Evolutionary conservation across 1,140 invertebrate genomes (phyloP).

Genomic region (Samia ricini): DNA sequence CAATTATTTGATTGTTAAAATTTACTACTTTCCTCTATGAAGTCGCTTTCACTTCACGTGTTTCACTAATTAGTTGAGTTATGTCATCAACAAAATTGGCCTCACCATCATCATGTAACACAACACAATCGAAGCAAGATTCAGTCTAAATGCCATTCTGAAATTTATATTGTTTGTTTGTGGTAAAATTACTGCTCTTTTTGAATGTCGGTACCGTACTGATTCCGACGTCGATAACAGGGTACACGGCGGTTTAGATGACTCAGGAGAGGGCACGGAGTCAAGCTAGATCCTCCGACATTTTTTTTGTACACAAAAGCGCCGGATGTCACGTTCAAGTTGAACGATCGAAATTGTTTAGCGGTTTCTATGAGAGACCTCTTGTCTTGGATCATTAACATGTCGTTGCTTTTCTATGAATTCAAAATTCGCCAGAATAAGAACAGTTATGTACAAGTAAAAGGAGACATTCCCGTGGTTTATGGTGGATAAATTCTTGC

Average conservation of each 20-base stretch:
- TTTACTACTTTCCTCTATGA: slow-evolving; percentile 13
- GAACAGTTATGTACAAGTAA: not conserved
- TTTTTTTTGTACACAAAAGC: slow-evolving; percentile 35
- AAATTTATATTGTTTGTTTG: slow-evolving; percentile 28
- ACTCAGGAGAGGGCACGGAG: slow-evolving; percentile 40
- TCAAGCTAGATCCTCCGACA: slow-evolving; percentile 34
- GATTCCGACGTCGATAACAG: slow-evolving; percentile 40
- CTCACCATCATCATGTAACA: slow-evolving; percentile 32
- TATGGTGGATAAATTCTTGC: not conserved
- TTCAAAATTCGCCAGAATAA: not conserved
- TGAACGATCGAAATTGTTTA: slow-evolving; percentile 55
- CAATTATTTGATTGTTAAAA: slow-evolving; percentile 23
- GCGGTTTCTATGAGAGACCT: slow-evolving; percentile 33
- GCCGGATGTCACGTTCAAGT: slow-evolving; percentile 65
- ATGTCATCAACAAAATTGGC: slow-evolving; percentile 1
- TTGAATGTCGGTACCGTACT: slow-evolving; percentile 40
- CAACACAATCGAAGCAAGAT: slow-evolving; percentile 23
- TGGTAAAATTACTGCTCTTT: slow-evolving; percentile 40
- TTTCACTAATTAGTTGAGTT: slow-evolving; percentile 5
- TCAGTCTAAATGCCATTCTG: slow-evolving; percentile 25
- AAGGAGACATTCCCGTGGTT: not conserved
- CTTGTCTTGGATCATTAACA: slow-evolving; percentile 11
- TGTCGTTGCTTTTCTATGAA: slow-evolving; percentile 9
- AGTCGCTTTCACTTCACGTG: slow-evolving; percentile 19
- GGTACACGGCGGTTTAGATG: slow-evolving; percentile 31